phyloP scores from a whole-genome alignment of 2,113 vertebrate species.

The Casuarius casuarius region DNA sequence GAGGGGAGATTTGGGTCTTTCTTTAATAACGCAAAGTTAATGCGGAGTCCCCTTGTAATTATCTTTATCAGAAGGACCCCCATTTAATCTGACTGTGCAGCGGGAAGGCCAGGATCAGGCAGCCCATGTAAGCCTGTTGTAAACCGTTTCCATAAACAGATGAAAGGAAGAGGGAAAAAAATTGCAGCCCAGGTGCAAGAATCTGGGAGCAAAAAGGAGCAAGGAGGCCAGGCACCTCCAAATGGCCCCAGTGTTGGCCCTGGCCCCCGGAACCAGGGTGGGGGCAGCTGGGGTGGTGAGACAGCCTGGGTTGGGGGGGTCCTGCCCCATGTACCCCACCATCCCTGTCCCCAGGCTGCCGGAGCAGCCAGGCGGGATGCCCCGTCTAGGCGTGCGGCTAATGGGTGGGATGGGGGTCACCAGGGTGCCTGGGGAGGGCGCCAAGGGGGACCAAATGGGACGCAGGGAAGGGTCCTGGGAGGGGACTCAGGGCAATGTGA shows the following conservation, averaged over 20 bases:
- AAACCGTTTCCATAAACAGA: constrained; percentile 70
- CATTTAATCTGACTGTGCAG: constrained; percentile 77
- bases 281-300: too few relatives aligned
- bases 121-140: constrained; percentile 70
- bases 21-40: constrained; percentile 86
- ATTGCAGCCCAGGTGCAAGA: constrained; percentile 73
- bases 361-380: fast-evolving
- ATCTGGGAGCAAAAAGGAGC: constrained; percentile 53
- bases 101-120: constrained; percentile 66
- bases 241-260: not conserved
- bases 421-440: not conserved
- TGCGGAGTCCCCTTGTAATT: constrained; percentile 81
- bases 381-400: not conserved
- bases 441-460: not conserved
- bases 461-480: not conserved
- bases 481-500: not conserved
- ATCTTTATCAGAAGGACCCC: constrained; percentile 82
- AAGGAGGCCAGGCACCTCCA: not conserved
- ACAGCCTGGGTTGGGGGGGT: not conserved
- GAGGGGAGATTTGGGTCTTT: constrained; percentile 83
- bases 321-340: not conserved
- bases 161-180: constrained; percentile 32
- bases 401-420: too few relatives aligned
- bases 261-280: fast-evolving
- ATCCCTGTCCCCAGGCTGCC: fast-evolving